These are phyloP conservation scores for Ostrea denselamellosa DNA, from an alignment of 1,140 invertebrate species.

Conservation along the genomic window DNA sequence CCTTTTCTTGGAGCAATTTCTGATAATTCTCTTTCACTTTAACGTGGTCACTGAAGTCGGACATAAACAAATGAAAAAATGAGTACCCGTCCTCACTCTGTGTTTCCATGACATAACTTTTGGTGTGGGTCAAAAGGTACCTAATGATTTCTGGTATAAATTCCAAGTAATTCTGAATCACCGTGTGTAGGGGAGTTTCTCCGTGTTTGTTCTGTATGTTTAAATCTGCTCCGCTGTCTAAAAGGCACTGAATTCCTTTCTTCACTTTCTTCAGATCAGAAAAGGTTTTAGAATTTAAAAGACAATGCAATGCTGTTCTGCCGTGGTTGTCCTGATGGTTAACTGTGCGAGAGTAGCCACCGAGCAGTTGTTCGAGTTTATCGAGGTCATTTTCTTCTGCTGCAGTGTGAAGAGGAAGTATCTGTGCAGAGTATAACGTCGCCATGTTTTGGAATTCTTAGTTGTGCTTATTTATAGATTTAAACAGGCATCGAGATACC, in stretches of 20 bases:
- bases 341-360: too few species aligned
- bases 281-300: constrained; percentile 9
- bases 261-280: constrained; percentile 20
- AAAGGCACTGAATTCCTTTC: not conserved
- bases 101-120: not conserved
- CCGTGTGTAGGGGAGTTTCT: constrained; percentile 39
- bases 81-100: not conserved
- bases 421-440: too few species aligned
- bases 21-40: not conserved
- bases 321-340: too few species aligned
- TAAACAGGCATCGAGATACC: too few species aligned
- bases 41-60: not conserved
- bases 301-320: not conserved
- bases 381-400: too few species aligned
- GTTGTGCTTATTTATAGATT: too few species aligned
- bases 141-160: constrained; percentile 11
- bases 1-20: not conserved
- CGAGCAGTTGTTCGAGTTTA: too few species aligned
- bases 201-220: constrained; percentile 38
- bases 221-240: not conserved
- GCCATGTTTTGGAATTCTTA: too few species aligned
- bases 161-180: constrained; percentile 2
- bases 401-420: too few species aligned
- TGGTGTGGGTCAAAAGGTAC: not conserved
- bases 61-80: not conserved